Conservation (phyloP, 2,888 invertebrate genomes). For the Cataglyphis altisquamis region DNA sequence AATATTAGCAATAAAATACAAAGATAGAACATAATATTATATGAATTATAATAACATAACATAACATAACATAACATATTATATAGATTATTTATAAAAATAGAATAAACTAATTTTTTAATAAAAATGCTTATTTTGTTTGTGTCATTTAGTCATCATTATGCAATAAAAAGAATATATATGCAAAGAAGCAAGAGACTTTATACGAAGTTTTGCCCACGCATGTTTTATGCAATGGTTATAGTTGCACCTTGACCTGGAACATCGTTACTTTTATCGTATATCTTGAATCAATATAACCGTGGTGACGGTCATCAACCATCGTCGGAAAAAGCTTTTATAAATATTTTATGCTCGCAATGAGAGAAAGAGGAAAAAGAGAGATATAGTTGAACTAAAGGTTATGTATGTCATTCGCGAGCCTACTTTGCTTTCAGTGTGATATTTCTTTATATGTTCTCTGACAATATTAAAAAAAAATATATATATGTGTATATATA, state of each 20-base stretch:
- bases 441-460: neutral
- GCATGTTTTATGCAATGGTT: constrained; percentile 22
- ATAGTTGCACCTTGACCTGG: constrained; percentile 35
- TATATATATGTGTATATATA: too few species aligned
- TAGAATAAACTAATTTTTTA: too few species aligned
- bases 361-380: too few species aligned
- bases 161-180: neutral
- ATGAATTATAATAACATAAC: too few species aligned
- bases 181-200: neutral
- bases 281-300: constrained; percentile 30
- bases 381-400: neutral
- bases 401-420: neutral
- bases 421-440: neutral
- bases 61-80: too few species aligned
- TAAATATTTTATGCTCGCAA: constrained; percentile 22
- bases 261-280: neutral
- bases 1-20: too few species aligned
- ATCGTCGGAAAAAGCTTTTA: constrained; percentile 37
- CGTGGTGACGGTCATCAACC: constrained; percentile 51
- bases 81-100: too few species aligned
- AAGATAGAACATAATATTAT: too few species aligned
- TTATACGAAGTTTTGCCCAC: neutral
- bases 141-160: neutral
- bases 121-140: too few species aligned
- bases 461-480: neutral